phyloP scores from a whole-genome alignment of 1,140 invertebrate genomes.

The Scaptodrosophila lebanonensis region DNA sequence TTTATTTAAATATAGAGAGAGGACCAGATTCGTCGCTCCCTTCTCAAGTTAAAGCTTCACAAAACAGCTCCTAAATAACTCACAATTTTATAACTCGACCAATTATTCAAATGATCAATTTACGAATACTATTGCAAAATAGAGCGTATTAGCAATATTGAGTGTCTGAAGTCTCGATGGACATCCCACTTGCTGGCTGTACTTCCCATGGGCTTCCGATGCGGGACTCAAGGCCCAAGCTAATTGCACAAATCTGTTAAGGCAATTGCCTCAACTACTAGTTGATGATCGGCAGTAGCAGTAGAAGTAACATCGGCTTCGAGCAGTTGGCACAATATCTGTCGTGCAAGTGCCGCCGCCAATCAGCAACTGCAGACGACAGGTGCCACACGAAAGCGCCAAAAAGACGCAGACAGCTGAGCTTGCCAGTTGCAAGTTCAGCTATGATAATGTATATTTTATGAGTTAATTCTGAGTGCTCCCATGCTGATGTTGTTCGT shows the following conservation, averaged over 20 bases:
- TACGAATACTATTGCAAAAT: too few species aligned
- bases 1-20: too few species aligned
- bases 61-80: not conserved
- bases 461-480: slow-evolving; percentile 65
- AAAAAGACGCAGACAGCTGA: slow-evolving; percentile 55
- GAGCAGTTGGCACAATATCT: too few species aligned
- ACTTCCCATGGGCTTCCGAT: slow-evolving; percentile 32
- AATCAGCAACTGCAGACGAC: slow-evolving; percentile 51
- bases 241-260: slow-evolving; percentile 74
- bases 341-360: slow-evolving; percentile 36
- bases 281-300: slow-evolving; percentile 62
- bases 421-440: slow-evolving; percentile 31
- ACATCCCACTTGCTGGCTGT: slow-evolving; percentile 7
- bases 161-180: slow-evolving; percentile 26
- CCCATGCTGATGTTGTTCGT: slow-evolving; percentile 17
- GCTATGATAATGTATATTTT: slow-evolving; percentile 75
- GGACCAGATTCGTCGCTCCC: too few species aligned
- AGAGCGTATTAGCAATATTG: too few species aligned
- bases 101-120: too few species aligned
- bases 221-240: slow-evolving; percentile 42
- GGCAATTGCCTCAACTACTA: slow-evolving; percentile 45
- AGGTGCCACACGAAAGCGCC: slow-evolving; percentile 68
- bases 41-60: not conserved
- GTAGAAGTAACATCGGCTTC: too few species aligned
- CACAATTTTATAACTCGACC: too few species aligned